phyloP scores from a whole-genome alignment of 2,113 vertebrate species.

The Talpa occidentalis region DNA sequence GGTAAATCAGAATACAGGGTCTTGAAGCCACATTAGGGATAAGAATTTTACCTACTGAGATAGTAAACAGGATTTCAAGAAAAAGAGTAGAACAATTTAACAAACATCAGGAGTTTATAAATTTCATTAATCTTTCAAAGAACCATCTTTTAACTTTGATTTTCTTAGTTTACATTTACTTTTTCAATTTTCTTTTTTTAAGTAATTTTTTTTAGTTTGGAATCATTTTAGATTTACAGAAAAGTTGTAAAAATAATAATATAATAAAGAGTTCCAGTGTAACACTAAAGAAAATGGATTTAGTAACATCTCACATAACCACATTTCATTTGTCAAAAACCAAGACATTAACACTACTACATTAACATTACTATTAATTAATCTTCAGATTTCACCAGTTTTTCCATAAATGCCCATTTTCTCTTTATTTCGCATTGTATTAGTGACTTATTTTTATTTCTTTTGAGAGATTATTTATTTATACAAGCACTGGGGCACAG shows the following conservation, averaged over 20 bases:
- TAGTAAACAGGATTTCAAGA: background rate
- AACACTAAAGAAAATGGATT: constrained; percentile 18
- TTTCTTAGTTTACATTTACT: constrained; percentile 2
- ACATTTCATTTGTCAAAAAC: background rate
- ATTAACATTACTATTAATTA: background rate
- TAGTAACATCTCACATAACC: background rate
- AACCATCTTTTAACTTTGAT: background rate
- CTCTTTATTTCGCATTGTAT: background rate
- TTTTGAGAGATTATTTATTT: no score
- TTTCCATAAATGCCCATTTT: background rate
- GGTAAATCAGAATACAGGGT: background rate
- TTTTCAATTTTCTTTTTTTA: constrained; percentile 1
- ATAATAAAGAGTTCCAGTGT: background rate
- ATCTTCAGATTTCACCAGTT: background rate
- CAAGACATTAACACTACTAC: background rate
- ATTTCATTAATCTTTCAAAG: background rate
- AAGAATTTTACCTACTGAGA: background rate
- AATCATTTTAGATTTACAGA: constrained; percentile 39
- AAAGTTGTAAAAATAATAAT: constrained; percentile 21
- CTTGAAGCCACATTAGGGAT: background rate
- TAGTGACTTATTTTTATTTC: background rate
- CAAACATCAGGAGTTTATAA: background rate
- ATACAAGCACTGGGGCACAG: no score
- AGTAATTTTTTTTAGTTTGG: background rate
- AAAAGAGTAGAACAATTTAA: background rate